Base-by-base conservation (phyloP, 2,113 vertebrate species). In the Myotis yumanensis region DNA sequence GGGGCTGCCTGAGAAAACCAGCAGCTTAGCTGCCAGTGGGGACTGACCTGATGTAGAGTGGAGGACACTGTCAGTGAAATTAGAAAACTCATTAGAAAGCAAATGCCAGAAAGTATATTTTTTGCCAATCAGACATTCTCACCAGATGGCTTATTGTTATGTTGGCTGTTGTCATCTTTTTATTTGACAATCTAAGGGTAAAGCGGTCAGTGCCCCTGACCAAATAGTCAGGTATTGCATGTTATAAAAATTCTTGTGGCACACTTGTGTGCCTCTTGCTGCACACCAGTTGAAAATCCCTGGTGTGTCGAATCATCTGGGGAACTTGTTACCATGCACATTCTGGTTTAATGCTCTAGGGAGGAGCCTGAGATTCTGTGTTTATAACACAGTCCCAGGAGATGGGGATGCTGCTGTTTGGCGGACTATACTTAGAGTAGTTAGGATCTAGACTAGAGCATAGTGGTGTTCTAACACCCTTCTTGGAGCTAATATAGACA, bases 21-120 rank as follows among this genome's bases (percentile, higher is more conserved):
- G 73, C 66, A 64, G 30, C 30, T 68, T 25, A n/a, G 84, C 30
- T 59, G 52, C 48, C 48, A 16, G 35, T 23, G 43, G 37, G 40
- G 5, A 30, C 82, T 23, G 40, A 23, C n/a, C 28, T 23, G 52
- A 66, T 80, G 72, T 48, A 14, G 15, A 43, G 37, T 32, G n/a
- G 30, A 69, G n/a, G 17, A 2, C 57, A 18, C 28, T 35, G 40
- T 68, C 82, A 15, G 57, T 62, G 75, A 87, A 62, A 37, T 76
- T n/a, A 52, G 82, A 86, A 90, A 81, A 59, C 54, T 86, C 62
- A 32, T 77, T 84, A 77, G 81, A 54, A 82, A 90, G 86, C 75
- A 82, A 59, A 76, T 40, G 17, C 72, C 14, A 7, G 9, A 46
- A 75, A 46, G 28, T 46, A 1, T 30, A 75, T 43, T 46, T 75